Conservation (phyloP, 2,888 invertebrate genomes). For the Pristionchus arcanus region DNA sequence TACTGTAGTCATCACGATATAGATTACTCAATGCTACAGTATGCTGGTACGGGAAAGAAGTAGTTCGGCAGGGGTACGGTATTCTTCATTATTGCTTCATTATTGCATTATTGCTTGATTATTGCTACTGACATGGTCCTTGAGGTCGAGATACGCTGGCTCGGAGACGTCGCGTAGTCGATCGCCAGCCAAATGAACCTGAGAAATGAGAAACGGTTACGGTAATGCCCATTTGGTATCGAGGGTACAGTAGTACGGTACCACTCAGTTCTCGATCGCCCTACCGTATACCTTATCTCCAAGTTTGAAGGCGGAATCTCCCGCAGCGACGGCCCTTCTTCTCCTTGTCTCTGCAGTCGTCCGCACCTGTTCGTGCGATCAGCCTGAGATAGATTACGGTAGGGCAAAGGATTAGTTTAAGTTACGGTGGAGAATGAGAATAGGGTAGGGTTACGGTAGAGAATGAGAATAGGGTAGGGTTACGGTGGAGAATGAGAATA, state of each 20-base stretch:
- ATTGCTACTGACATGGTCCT: conserved; percentile 45
- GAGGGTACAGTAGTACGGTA: not conserved
- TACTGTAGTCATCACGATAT: no score
- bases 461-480: no score
- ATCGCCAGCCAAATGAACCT: conserved; percentile 33
- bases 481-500: no score
- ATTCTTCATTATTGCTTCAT: not conserved
- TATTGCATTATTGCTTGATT: no score
- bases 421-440: no score
- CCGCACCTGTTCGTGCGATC: conserved; percentile 71
- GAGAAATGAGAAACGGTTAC: not conserved
- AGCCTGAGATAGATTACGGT: conserved; percentile 26
- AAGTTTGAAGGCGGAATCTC: not conserved
- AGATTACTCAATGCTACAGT: no score
- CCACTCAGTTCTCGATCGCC: no score
- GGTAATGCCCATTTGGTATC: not conserved
- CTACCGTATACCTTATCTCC: no score
- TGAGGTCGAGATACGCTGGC: conserved; percentile 43
- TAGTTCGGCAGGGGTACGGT: not conserved
- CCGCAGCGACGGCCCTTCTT: conserved; percentile 63
- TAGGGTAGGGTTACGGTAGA: no score
- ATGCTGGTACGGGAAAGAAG: no score
- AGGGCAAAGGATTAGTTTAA: no score
- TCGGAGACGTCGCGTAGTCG: conserved; percentile 31
- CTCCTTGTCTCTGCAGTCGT: conserved; percentile 76